Evolutionary conservation across 1,140 invertebrate genomes (phyloP).

Genomic region (Lamellibrachia luymesi): DNA sequence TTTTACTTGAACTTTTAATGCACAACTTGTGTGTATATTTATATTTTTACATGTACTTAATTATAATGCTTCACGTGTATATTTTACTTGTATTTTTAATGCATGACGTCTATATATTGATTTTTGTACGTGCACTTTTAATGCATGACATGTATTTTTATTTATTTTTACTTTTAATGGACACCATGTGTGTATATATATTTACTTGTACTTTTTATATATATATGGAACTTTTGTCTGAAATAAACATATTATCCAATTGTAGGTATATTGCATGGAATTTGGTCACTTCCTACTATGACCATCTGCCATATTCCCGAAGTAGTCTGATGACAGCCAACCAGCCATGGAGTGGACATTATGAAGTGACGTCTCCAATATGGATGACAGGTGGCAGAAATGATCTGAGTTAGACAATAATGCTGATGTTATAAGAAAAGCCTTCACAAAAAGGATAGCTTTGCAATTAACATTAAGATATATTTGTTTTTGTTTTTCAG

Average conservation of each 20-base stretch:
- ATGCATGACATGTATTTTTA: no score
- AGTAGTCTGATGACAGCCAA: constrained; percentile 55
- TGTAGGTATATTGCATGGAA: constrained; percentile 50
- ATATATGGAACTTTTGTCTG: background rate
- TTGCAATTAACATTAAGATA: background rate
- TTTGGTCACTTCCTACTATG: constrained; percentile 52
- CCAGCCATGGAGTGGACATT: constrained; percentile 52
- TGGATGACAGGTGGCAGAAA: constrained; percentile 36
- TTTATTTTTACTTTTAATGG: no score
- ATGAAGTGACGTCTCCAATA: constrained; percentile 48
- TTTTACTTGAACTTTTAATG: no score
- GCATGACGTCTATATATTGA: no score
- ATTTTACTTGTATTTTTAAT: no score
- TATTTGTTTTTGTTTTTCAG: background rate
- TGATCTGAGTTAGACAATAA: background rate
- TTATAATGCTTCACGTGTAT: no score
- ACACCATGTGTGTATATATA: background rate
- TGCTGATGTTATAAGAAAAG: background rate
- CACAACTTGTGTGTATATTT: no score
- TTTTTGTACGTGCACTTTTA: background rate
- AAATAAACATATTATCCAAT: constrained; percentile 7
- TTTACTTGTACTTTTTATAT: background rate
- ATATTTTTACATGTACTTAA: no score
- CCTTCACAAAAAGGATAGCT: background rate
- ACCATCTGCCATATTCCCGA: constrained; percentile 41